phyloP scores from a whole-genome alignment of 2,888 invertebrate genomes.

The Acrobeloides nanus region DNA sequence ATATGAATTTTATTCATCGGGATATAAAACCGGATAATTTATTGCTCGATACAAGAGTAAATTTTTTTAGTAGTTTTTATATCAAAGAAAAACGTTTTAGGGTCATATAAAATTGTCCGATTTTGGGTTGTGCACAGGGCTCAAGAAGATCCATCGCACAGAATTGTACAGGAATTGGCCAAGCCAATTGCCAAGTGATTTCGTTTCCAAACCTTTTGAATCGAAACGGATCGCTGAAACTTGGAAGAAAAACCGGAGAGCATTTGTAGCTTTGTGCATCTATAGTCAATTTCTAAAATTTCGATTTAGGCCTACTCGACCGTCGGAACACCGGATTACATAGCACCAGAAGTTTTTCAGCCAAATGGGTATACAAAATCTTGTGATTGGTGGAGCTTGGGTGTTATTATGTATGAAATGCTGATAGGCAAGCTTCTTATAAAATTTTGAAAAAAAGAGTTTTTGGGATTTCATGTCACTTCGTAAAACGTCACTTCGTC shows the following conservation, averaged over 20 bases:
- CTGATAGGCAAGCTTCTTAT: constrained; percentile 67
- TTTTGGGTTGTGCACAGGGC: constrained; percentile 95
- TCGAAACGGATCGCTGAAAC: constrained; percentile 95
- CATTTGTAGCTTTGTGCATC: constrained; percentile 30
- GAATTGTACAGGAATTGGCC: constrained; percentile 78
- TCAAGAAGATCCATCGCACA: constrained; percentile 96
- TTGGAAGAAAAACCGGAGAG: constrained; percentile 91
- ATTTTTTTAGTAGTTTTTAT: not conserved
- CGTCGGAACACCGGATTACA: constrained; percentile 94
- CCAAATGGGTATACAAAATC: constrained; percentile 95
- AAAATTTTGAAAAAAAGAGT: too few species aligned
- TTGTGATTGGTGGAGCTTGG: constrained; percentile 99
- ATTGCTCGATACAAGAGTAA: constrained; percentile 78
- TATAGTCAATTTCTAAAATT: constrained; percentile 8
- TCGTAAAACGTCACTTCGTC: too few species aligned
- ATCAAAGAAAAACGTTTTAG: constrained; percentile 48
- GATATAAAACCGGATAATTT: constrained; percentile 99
- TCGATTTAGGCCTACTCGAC: constrained; percentile 61
- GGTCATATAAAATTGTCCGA: constrained; percentile 97
- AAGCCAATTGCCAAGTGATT: constrained; percentile 51
- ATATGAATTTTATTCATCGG: constrained; percentile 88
- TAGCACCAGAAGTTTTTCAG: constrained; percentile 90
- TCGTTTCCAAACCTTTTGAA: constrained; percentile 71
- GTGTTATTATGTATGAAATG: constrained; percentile 99
- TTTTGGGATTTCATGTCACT: too few species aligned